Evolutionary conservation across 2,797 vertebrate genomes (phyloP).

Genomic region (Eospalax fontanierii): DNA sequence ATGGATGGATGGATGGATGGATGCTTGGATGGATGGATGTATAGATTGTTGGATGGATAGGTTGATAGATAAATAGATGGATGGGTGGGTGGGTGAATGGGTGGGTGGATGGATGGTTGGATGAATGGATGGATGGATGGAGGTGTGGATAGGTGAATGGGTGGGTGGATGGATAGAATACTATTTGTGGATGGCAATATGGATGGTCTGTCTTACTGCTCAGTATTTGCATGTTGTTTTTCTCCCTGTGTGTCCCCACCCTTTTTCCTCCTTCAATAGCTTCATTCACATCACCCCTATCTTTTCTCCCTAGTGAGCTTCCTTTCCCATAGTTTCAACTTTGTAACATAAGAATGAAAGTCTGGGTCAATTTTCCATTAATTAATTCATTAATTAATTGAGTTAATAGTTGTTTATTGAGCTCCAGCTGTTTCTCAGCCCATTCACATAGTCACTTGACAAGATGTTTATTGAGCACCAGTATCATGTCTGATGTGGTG

Average conservation of each 20-base stretch:
- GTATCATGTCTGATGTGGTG: constrained; percentile 17
- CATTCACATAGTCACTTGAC: constrained; percentile 38
- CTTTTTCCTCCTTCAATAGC: neutral
- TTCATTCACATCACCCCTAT: neutral
- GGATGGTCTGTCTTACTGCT: neutral
- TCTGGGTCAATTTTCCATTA: constrained; percentile 65
- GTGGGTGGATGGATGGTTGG: neutral
- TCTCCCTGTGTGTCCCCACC: neutral
- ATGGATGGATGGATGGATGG: neutral
- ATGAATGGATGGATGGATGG: neutral
- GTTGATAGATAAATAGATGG: neutral
- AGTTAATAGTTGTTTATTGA: constrained; percentile 66
- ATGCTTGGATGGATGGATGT: neutral
- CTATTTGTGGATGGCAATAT: neutral
- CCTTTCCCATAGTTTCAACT: constrained; percentile 30
- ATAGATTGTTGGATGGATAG: neutral
- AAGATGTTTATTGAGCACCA: constrained; percentile 54
- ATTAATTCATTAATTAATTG: constrained; percentile 75
- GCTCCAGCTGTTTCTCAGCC: constrained; percentile 62
- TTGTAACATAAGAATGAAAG: constrained; percentile 60
- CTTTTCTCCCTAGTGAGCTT: neutral
- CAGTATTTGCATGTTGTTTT: neutral
- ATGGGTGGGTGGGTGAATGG: neutral
- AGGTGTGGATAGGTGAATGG: too few species aligned
- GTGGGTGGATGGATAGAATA: neutral